Percentiles rank a stretch among this genome's conserved stretches.
Evolutionary conservation across 2,888 invertebrate species (phyloP).

Genomic region (Dendrolimus pini): DNA sequence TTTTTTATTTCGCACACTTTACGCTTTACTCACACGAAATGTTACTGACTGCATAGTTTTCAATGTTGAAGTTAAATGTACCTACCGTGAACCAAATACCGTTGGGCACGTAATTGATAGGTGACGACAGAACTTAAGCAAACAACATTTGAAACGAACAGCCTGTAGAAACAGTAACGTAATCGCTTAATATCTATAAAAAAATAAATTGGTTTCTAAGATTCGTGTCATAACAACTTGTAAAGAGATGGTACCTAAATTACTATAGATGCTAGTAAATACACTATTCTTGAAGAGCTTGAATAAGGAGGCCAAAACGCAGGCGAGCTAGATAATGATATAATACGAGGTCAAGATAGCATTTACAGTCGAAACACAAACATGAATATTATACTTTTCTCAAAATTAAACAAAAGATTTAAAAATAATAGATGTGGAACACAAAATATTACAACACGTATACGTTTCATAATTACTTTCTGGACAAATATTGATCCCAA

Average conservation of each 20-base stretch:
- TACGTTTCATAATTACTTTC: too few species aligned
- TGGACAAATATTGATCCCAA: too few species aligned
- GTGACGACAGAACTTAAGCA: conserved; percentile 60
- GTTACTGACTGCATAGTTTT: conserved; percentile 35
- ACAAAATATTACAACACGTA: too few species aligned
- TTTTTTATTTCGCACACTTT: conserved; percentile 49
- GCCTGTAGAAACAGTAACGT: conserved; percentile 34
- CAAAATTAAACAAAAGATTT: too few species aligned
- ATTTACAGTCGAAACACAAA: too few species aligned
- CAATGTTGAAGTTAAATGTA: conserved; percentile 47
- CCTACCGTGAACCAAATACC: conserved; percentile 46
- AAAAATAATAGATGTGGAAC: too few species aligned
- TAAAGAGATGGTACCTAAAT: background rate
- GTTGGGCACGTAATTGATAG: conserved; percentile 51
- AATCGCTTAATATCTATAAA: conserved; percentile 36
- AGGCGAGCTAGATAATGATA: too few species aligned
- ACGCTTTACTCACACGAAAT: conserved; percentile 46
- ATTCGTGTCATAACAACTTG: background rate
- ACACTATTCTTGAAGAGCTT: too few species aligned
- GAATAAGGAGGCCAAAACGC: too few species aligned
- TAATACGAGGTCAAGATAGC: too few species aligned
- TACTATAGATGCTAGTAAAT: too few species aligned
- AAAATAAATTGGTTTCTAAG: conserved; percentile 19
- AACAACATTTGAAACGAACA: conserved; percentile 38
- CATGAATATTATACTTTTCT: too few species aligned